These are phyloP conservation scores for Trachelipus rathkii DNA, from an alignment of 1,140 invertebrate species.

Conservation along the genomic window DNA sequence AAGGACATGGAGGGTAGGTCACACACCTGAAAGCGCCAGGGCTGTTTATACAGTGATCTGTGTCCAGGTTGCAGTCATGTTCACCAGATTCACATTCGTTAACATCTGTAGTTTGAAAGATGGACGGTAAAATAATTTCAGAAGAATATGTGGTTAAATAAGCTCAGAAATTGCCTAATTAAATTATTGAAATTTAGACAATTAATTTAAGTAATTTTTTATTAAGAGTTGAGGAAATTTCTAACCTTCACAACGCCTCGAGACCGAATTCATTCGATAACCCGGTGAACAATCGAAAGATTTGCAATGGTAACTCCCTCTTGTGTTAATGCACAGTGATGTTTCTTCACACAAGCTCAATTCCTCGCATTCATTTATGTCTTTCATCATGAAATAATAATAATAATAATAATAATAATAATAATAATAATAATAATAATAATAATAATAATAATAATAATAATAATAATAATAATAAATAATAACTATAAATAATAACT, in stretches of 20 bases:
- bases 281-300: conserved; percentile 74
- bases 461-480: no score
- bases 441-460: no score
- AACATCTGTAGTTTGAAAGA: conserved; percentile 53
- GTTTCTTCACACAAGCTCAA: conserved; percentile 60
- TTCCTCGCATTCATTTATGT: conserved; percentile 81
- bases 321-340: conserved; percentile 82
- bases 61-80: conserved; percentile 39
- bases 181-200: no score
- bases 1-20: conserved; percentile 6
- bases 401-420: not conserved
- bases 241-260: conserved; percentile 59
- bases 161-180: no score
- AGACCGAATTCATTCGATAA: conserved; percentile 62
- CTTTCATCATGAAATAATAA: conserved; percentile 52
- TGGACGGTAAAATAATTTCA: no score
- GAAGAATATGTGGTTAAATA: no score
- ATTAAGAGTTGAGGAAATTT: not conserved
- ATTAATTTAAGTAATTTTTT: no score
- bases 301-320: conserved; percentile 82
- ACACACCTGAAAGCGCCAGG: conserved; percentile 50
- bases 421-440: no score
- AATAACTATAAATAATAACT: no score
- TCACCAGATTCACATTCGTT: conserved; percentile 57
- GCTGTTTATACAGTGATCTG: conserved; percentile 50